Evolutionary conservation across 2,888 invertebrate genomes (phyloP), one percentile per base, ranked within the genome.

Genomic region (Drosophila sordidula): DNA sequence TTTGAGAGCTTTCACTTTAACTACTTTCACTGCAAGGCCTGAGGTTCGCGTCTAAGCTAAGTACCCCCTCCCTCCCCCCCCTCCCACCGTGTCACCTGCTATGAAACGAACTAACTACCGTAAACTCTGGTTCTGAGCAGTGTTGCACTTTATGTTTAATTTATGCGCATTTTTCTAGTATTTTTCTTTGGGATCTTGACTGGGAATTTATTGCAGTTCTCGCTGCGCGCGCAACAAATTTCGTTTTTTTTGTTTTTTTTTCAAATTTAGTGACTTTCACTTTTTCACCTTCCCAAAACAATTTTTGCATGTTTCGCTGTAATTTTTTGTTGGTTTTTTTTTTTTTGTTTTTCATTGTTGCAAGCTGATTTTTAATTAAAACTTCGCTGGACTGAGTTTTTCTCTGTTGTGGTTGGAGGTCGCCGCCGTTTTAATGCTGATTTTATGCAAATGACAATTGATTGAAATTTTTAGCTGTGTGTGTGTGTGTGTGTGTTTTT

Each of bases 381-480:
- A 80, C 57, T 78, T 71, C 49, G 55, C 70, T 25, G 25, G 18
- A 22, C 36, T 38, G 64, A 47, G 25, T 38, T 22, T 63, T 12
- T 54, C 44, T 36, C 47, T 32, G 32, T 39, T 42, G 45, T 51
- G 70, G 67, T 25, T 38, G 12, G 42, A 46, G 59, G 18, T 47
- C 49, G 71, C 39, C 50, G 76, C 59, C 76, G 62, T 70, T 78
- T 80, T 77, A 77, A 83, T 82, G 80, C 63, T 80, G 70, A 83
- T 81, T 83, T 81, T 81, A 81, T 81, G 80, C 78, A 81, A 81
- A 81, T 83, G 80, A 75, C 83, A 82, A 80, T 80, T 80, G 83
- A 82, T 82, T 81, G 83, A 75, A 83, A 80, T 68, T 67, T 52
- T 41, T 41, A 32, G 38, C 22, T 29, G 41, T 14, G 22, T n/a